phyloP scores from a whole-genome alignment of 2,888 invertebrate genomes.

The Microchrysa polita region DNA sequence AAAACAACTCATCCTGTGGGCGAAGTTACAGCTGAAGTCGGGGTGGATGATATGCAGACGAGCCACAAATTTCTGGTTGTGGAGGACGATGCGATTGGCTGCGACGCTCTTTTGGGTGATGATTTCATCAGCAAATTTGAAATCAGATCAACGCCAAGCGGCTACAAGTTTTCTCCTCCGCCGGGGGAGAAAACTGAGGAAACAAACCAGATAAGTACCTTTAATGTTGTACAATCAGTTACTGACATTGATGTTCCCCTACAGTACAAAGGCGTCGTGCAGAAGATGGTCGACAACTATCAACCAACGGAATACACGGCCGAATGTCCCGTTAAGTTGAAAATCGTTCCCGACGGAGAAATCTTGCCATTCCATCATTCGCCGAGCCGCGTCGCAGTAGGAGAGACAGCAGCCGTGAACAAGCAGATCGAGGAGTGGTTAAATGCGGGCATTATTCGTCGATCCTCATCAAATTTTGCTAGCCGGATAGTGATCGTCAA shows the following conservation, averaged over 20 bases:
- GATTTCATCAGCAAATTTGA: background rate
- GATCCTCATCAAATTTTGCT: background rate
- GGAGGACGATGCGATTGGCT: background rate
- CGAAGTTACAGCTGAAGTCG: slow-evolving; percentile 4
- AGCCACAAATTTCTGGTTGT: background rate
- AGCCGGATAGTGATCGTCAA: background rate
- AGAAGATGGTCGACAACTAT: background rate
- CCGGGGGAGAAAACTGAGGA: background rate
- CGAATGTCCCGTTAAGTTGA: background rate
- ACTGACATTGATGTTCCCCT: too few relatives aligned
- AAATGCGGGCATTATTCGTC: background rate
- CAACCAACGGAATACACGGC: background rate
- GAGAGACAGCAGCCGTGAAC: background rate
- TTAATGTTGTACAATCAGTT: too few relatives aligned
- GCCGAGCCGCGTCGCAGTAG: background rate
- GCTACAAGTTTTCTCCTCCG: slow-evolving; percentile 25
- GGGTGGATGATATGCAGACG: slow-evolving; percentile 6
- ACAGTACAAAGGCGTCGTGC: too few relatives aligned
- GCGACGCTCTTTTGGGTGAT: background rate
- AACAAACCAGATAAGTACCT: too few relatives aligned
- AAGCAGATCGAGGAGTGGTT: background rate
- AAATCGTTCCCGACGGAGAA: background rate
- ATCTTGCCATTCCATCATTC: background rate
- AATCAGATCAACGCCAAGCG: background rate
- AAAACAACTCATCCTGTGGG: background rate